phyloP scores from a whole-genome alignment of 2,888 invertebrate genomes.

The Augochlorella aurata region DNA sequence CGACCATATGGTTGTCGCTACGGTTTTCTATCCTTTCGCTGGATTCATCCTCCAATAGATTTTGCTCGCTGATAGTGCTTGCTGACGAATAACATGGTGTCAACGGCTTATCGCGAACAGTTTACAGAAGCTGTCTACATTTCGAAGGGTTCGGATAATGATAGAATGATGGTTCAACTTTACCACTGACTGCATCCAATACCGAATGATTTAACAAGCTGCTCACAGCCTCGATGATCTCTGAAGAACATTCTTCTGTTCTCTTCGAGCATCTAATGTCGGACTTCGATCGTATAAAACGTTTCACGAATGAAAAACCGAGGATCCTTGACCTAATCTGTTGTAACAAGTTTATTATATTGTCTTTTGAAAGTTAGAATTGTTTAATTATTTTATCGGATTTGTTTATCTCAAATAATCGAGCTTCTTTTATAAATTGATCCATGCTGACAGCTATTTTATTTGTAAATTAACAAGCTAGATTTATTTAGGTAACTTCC shows the following conservation, averaged over 20 bases:
- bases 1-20: conserved; percentile 6
- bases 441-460: no score
- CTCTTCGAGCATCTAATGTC: conserved; percentile 27
- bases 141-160: background rate
- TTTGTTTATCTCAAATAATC: no score
- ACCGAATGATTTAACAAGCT: conserved; percentile 24
- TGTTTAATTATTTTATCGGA: no score
- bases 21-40: conserved; percentile 34
- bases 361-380: no score
- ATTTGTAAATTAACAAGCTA: no score
- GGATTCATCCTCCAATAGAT: conserved; percentile 40
- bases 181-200: conserved; percentile 29
- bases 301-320: conserved; percentile 68
- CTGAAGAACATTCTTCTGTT: background rate
- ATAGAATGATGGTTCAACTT: background rate
- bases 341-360: no score
- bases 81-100: conserved; percentile 40
- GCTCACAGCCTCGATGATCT: conserved; percentile 26
- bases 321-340: conserved; percentile 71
- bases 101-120: background rate
- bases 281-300: conserved; percentile 67
- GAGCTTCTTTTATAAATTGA: no score
- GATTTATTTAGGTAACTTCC: no score
- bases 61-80: conserved; percentile 40
- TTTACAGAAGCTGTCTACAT: background rate